A percentile compares a stretch with the other conserved stretches of the same genome.
Evolutionary conservation across 2,113 vertebrate species (phyloP).

Genomic region (Oophaga pumilio): DNA sequence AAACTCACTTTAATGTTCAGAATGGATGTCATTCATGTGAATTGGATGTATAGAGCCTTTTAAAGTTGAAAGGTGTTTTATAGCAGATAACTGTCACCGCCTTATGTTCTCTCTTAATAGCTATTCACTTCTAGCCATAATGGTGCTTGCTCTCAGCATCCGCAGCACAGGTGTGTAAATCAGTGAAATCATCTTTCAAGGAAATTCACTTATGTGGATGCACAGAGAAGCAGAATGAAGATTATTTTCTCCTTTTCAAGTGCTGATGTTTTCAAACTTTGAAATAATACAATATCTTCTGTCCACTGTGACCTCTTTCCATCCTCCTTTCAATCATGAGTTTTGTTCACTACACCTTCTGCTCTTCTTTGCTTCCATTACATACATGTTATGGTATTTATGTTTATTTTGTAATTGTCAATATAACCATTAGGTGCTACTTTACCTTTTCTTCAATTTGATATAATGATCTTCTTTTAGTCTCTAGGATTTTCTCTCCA

Average conservation of each 20-base stretch:
- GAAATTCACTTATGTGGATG: slow-evolving; percentile 12
- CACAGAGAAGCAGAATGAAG: neutral
- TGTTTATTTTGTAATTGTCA: neutral
- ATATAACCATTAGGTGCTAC: neutral
- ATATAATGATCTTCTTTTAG: neutral
- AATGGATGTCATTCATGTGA: slow-evolving; percentile 28
- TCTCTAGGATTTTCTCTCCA: neutral
- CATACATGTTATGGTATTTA: neutral
- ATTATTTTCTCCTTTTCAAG: neutral
- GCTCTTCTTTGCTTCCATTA: neutral
- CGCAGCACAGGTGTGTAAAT: slow-evolving; percentile 39
- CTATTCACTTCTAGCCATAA: slow-evolving; percentile 8
- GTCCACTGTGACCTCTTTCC: neutral
- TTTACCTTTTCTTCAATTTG: neutral
- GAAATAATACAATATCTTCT: slow-evolving; percentile 11
- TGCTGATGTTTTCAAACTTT: slow-evolving; percentile 5
- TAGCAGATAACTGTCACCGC: slow-evolving; percentile 25
- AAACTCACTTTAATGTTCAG: slow-evolving; percentile 29
- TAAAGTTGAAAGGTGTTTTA: slow-evolving; percentile 33
- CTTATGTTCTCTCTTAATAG: slow-evolving; percentile 10
- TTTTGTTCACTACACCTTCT: neutral
- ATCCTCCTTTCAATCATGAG: neutral
- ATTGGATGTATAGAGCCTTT: slow-evolving; percentile 10
- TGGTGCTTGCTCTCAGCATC: slow-evolving; percentile 6
- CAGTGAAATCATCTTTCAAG: neutral